Evolutionary conservation across 2,888 invertebrate species (phyloP).

Genomic region (Dynastes grantii): DNA sequence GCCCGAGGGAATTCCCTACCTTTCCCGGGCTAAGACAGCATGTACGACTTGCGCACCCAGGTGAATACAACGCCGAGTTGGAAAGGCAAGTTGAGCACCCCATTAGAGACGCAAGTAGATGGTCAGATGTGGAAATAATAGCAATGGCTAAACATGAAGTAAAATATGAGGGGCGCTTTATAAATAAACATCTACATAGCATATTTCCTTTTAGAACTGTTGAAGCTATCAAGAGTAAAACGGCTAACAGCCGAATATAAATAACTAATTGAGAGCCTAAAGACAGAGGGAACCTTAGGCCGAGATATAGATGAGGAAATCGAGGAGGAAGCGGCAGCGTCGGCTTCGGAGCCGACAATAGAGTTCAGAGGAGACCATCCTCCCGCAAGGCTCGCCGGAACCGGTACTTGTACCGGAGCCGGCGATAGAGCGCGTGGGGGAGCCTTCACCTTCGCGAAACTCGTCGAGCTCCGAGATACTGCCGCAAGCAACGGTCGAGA

Average conservation of each 20-base stretch:
- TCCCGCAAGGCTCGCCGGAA: neutral
- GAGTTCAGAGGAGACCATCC: neutral
- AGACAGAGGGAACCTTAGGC: neutral
- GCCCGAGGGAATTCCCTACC: neutral
- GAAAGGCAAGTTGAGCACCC: neutral
- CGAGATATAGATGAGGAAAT: neutral
- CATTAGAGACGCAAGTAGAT: neutral
- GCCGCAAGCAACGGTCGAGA: neutral
- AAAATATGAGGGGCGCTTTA: neutral
- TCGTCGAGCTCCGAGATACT: neutral
- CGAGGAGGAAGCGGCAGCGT: neutral
- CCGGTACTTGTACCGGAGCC: neutral
- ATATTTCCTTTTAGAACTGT: neutral
- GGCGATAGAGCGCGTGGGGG: neutral
- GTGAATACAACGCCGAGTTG: neutral
- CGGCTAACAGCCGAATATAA: neutral
- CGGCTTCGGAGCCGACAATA: neutral
- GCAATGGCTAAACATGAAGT: neutral
- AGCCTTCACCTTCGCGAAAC: neutral
- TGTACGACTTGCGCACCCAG: neutral
- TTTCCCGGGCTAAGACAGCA: neutral
- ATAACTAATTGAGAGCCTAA: neutral
- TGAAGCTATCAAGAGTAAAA: neutral
- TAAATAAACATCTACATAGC: neutral
- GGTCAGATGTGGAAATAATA: neutral